A percentile compares a stretch with the other conserved stretches of the same genome.
Evolutionary conservation across 2,888 invertebrate genomes (phyloP).

Genomic region (Leucoma salicis): DNA sequence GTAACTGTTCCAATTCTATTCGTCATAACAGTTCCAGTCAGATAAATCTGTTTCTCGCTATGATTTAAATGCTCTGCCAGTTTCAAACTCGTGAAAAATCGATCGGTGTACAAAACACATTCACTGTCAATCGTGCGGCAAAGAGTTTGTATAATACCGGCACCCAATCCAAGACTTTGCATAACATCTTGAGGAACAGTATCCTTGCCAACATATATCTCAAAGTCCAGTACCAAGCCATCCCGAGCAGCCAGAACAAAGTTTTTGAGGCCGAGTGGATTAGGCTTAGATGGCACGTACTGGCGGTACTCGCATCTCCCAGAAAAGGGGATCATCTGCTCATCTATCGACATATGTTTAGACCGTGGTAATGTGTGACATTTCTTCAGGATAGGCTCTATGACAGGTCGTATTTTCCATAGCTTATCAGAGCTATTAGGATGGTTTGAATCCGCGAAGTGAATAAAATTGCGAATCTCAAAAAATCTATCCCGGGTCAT

Average conservation of each 20-base stretch:
- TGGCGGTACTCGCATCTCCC: constrained; percentile 13
- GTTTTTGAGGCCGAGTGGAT: constrained; percentile 40
- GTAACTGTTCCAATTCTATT: constrained; percentile 26
- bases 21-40: constrained; percentile 18
- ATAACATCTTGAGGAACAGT: constrained; percentile 4
- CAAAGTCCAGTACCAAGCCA: constrained; percentile 29
- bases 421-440: background rate
- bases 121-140: constrained; percentile 15
- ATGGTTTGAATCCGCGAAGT: background rate
- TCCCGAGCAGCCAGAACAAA: constrained; percentile 31
- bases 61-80: constrained; percentile 6
- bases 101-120: constrained; percentile 18
- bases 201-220: constrained; percentile 19
- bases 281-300: constrained; percentile 27
- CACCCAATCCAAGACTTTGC: constrained; percentile 14
- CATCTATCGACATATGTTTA: constrained; percentile 34
- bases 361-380: constrained; percentile 24
- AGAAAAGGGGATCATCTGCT: constrained; percentile 37
- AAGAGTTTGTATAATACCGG: constrained; percentile 26
- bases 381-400: constrained; percentile 7
- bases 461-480: background rate
- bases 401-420: constrained; percentile 8
- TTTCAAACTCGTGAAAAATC: constrained; percentile 16
- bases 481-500: constrained; percentile 4
- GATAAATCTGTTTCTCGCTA: constrained; percentile 9